Conservation (phyloP, 2,113 vertebrate species). For the human region DNA sequence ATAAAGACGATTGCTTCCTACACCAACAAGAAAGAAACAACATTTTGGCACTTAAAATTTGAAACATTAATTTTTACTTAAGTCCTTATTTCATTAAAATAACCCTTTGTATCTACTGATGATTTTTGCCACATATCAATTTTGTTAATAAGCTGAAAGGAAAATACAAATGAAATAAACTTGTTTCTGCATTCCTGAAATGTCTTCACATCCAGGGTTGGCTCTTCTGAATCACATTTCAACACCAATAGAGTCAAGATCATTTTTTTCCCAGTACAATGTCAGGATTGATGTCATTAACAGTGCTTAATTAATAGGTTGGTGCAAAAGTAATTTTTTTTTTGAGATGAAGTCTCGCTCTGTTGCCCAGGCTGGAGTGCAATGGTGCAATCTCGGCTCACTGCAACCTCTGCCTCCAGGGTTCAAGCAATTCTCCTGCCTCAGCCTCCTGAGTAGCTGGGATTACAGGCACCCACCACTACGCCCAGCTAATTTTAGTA, state of each 20-base stretch:
- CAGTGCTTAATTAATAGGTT: too few relatives aligned
- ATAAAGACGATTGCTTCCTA: neutral
- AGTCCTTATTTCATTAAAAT: neutral
- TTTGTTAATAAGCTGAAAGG: neutral
- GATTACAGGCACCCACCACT: too few relatives aligned
- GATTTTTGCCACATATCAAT: neutral
- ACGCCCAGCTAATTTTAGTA: too few relatives aligned
- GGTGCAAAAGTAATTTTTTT: too few relatives aligned
- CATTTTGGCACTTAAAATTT: neutral
- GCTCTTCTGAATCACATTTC: neutral
- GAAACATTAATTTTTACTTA: neutral
- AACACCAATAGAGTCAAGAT: fast-evolving
- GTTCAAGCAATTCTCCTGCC: too few relatives aligned
- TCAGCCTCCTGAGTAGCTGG: too few relatives aligned
- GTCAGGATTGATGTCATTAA: neutral
- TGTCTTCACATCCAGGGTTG: fast-evolving
- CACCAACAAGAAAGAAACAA: neutral
- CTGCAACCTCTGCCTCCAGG: too few relatives aligned
- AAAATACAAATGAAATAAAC: neutral
- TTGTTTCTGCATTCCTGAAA: neutral
- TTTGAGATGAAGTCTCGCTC: too few relatives aligned
- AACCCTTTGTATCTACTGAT: neutral
- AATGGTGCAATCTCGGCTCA: too few relatives aligned
- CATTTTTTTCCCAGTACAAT: fast-evolving
- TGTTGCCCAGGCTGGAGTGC: too few relatives aligned